A percentile compares a stretch with the other conserved stretches of the same genome.
Conservation (phyloP, 2,797 vertebrate genomes). For the Mareca penelope region DNA sequence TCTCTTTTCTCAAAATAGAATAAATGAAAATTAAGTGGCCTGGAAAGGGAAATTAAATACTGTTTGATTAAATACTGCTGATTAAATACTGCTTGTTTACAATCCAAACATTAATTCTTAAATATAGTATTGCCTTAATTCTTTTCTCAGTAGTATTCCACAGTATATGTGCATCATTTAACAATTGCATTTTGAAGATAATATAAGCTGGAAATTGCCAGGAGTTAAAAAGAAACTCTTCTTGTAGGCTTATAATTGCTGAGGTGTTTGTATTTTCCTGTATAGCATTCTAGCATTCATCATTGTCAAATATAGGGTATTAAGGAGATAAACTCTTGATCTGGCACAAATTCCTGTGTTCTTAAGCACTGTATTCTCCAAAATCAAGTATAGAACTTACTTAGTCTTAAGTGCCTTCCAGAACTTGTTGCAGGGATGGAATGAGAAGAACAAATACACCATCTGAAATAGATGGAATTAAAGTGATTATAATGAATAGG, state of each 20-base stretch:
- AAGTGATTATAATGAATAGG: not conserved
- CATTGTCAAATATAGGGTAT: fast-evolving
- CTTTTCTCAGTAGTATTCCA: not conserved
- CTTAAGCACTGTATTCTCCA: not conserved
- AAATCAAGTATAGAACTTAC: not conserved
- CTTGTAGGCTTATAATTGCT: not conserved
- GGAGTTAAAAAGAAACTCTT: not conserved
- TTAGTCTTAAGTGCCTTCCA: not conserved
- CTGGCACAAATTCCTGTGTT: not conserved
- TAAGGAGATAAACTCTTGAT: not conserved
- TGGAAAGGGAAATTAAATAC: not conserved
- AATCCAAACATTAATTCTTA: not conserved
- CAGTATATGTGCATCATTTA: not conserved
- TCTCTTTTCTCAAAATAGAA: not conserved
- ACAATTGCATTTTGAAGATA: not conserved
- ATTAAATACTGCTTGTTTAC: not conserved
- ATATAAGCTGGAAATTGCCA: not conserved
- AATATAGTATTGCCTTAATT: not conserved
- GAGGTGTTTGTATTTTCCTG: not conserved
- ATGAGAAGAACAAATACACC: not conserved
- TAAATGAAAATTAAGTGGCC: not conserved
- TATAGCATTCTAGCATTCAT: not conserved
- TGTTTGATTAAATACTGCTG: not conserved
- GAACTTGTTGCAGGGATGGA: not conserved
- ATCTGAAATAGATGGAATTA: not conserved